Evolutionary conservation across 1,140 invertebrate genomes (phyloP).

Genomic region (Micrasema longulum): DNA sequence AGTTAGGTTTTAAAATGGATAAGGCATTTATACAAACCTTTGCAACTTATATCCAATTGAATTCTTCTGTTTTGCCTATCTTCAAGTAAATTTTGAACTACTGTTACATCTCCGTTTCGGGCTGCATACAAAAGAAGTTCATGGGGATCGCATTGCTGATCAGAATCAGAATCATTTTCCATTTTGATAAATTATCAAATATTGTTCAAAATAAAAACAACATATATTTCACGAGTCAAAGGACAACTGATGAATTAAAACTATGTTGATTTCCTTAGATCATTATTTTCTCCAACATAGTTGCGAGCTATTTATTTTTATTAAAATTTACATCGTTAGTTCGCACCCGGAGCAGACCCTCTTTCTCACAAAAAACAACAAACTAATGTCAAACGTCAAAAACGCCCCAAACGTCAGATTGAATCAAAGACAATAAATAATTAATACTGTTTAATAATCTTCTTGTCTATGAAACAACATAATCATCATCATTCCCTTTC

Average conservation of each 20-base stretch:
- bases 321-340: background rate
- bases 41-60: constrained; percentile 64
- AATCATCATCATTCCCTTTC: too few relatives aligned
- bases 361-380: constrained; percentile 25
- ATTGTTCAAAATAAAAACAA: constrained; percentile 1
- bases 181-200: constrained; percentile 13
- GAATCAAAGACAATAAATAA: too few relatives aligned
- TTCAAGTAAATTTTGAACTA: constrained; percentile 62
- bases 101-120: constrained; percentile 63
- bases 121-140: constrained; percentile 65
- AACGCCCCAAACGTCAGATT: constrained; percentile 31
- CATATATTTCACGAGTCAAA: constrained; percentile 5
- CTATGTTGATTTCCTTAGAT: background rate
- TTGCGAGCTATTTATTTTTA: background rate
- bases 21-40: too few relatives aligned
- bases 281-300: background rate
- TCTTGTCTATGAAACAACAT: too few relatives aligned
- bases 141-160: constrained; percentile 58
- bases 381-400: constrained; percentile 35
- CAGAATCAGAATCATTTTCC: constrained; percentile 28
- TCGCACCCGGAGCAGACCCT: too few relatives aligned
- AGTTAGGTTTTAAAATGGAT: too few relatives aligned
- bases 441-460: too few relatives aligned
- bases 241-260: background rate
- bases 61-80: constrained; percentile 60